These are phyloP conservation scores for Elachura formosa DNA, from an alignment of 2,113 vertebrate genomes.

Conservation along the genomic window DNA sequence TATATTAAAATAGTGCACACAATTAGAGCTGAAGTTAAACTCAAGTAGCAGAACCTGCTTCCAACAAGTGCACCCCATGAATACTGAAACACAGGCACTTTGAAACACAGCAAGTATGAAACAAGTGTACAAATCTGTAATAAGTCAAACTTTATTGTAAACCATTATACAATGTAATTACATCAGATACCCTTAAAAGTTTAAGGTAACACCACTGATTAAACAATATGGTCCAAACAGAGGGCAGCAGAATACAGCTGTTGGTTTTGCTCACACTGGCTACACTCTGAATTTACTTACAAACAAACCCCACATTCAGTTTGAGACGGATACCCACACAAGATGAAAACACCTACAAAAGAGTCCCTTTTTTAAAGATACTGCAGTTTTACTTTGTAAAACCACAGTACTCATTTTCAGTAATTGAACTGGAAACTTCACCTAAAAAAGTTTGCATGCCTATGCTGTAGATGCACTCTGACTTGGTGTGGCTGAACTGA, in stretches of 20 bases:
- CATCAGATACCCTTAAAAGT: conserved; percentile 65
- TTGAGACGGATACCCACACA: background rate
- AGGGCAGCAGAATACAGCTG: conserved; percentile 43
- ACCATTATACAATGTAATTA: conserved; percentile 75
- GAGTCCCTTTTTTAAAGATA: conserved; percentile 49
- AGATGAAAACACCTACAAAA: conserved; percentile 34
- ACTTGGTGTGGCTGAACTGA: background rate
- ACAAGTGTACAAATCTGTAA: conserved; percentile 30
- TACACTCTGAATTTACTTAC: conserved; percentile 36
- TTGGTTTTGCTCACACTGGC: conserved; percentile 15
- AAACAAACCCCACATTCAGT: conserved; percentile 34
- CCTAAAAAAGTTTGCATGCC: conserved; percentile 28
- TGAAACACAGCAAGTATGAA: background rate
- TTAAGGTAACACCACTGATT: conserved; percentile 46
- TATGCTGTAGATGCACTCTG: conserved; percentile 33
- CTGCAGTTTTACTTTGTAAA: conserved; percentile 50
- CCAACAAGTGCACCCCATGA: background rate
- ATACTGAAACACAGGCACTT: fast-evolving
- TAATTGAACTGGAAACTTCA: conserved; percentile 30
- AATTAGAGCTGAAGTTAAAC: background rate
- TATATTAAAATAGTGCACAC: too few relatives aligned
- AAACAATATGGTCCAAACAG: conserved; percentile 31
- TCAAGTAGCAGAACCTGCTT: background rate
- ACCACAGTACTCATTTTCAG: conserved; percentile 35
- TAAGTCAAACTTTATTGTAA: conserved; percentile 84